These are phyloP conservation scores for Misgurnus mizolepis DNA, from an alignment of 2,113 vertebrate genomes.

Conservation along the genomic window DNA sequence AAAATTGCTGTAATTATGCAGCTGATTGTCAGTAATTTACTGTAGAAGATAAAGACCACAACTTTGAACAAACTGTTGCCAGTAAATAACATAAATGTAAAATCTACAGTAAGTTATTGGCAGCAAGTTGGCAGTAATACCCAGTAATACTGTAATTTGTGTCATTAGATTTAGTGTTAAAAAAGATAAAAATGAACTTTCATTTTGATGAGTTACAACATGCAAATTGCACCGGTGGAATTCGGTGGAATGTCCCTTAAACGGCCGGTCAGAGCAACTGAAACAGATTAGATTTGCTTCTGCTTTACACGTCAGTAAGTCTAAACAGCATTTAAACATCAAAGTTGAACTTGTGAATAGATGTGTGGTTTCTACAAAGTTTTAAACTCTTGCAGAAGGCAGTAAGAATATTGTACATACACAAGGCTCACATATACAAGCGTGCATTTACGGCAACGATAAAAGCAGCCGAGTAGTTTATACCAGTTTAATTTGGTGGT, in stretches of 20 bases:
- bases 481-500: constrained; percentile 45
- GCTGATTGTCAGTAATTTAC: too few species aligned
- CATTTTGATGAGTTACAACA: too few species aligned
- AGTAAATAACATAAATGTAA: too few species aligned
- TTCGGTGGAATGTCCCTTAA: not conserved
- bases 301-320: constrained; percentile 14
- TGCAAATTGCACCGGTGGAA: too few species aligned
- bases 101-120: too few species aligned
- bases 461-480: constrained; percentile 39
- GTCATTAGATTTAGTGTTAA: too few species aligned
- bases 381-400: constrained; percentile 9
- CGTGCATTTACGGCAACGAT: not conserved
- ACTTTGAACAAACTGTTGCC: too few species aligned
- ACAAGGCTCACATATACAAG: constrained; percentile 31
- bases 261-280: not conserved
- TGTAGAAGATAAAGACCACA: too few species aligned
- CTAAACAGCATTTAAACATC: constrained; percentile 1
- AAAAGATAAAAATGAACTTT: too few species aligned
- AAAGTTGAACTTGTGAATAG: not conserved
- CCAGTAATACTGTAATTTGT: too few species aligned
- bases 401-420: constrained; percentile 10
- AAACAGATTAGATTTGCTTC: constrained; percentile 25
- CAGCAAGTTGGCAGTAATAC: too few species aligned
- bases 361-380: not conserved
- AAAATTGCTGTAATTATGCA: too few species aligned